A percentile compares a stretch with the other conserved stretches of the same genome.
Evolutionary conservation across 1,140 invertebrate species (phyloP).

Genomic region (Akabosia matsudoensis): DNA sequence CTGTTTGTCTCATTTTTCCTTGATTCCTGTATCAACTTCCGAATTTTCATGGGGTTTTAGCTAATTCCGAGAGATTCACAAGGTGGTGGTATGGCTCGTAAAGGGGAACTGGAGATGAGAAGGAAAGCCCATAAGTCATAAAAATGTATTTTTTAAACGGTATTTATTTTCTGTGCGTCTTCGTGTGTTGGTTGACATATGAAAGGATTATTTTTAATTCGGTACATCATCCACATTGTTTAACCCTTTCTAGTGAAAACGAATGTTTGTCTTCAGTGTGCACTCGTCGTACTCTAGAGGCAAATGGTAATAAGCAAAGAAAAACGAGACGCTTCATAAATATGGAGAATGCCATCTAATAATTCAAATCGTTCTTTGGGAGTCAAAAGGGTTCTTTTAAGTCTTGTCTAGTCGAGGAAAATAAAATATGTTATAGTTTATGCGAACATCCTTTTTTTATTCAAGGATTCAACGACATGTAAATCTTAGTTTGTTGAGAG

Average conservation of each 20-base stretch:
- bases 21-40: background rate
- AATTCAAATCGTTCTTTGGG: background rate
- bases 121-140: no score
- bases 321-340: background rate
- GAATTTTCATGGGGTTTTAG: no score
- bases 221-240: background rate
- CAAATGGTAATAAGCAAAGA: background rate
- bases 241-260: background rate
- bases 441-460: background rate
- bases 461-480: background rate
- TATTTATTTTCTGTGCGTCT: no score
- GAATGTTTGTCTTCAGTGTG: no score
- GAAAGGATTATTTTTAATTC: slow-evolving; percentile 18
- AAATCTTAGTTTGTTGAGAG: slow-evolving; percentile 1
- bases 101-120: no score
- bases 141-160: no score
- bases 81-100: no score
- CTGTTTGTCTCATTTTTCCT: background rate
- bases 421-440: background rate
- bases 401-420: background rate
- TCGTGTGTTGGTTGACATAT: background rate
- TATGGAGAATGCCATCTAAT: background rate
- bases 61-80: no score
- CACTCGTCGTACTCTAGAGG: background rate
- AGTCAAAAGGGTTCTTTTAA: background rate